Evolutionary conservation across 2,113 vertebrate genomes (phyloP), one percentile per base, ranked within the genome.

Genomic region (Falco punctatus): DNA sequence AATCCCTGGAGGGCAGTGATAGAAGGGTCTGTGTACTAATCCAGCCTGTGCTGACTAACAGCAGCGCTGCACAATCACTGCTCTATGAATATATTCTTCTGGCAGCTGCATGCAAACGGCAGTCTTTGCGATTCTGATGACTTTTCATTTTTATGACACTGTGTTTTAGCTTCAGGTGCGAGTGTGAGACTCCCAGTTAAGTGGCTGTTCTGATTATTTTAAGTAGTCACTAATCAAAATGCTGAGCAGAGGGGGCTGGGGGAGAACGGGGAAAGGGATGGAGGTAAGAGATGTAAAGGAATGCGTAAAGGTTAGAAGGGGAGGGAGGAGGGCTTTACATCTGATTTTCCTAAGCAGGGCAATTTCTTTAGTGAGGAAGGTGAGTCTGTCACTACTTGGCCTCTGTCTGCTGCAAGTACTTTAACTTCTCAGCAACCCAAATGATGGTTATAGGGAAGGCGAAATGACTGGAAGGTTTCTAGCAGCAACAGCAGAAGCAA

Each of bases 31-130:
- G 83, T 92, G 89, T 87, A 92, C 91, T 95, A 83, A 97, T 95
- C 94, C 94, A 96, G 91, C 86, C 95, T 5, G 38, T 93, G 94
- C 94, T 97, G 97, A 97, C 95, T 97, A 97, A 97, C 95, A 96
- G 86, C 94, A 93, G 84, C 0, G 2, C 72, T 61, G 79, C 79
- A 77, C 89, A 94, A 93, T 90, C 93, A 80, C 57, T 74, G 32
- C 88, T 54, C 42, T 70, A 81, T n/a, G 95, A 94, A 88, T 89
- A 92, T 92, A 95, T 94, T 94, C 88, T 86, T 88, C 96, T 95
- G 97, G 96, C 97, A 95, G 96, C 96, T 85, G 96, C 89, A 72
- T 94, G 93, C 95, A 81, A 93, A 94, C 83, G 6, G 38, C 86
- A 66, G 54, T 33, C 92, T 94, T 80, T 73, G 35, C 10, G 6